Conservation (phyloP, 1,140 invertebrate species). For the Trichonephila inaurata region DNA sequence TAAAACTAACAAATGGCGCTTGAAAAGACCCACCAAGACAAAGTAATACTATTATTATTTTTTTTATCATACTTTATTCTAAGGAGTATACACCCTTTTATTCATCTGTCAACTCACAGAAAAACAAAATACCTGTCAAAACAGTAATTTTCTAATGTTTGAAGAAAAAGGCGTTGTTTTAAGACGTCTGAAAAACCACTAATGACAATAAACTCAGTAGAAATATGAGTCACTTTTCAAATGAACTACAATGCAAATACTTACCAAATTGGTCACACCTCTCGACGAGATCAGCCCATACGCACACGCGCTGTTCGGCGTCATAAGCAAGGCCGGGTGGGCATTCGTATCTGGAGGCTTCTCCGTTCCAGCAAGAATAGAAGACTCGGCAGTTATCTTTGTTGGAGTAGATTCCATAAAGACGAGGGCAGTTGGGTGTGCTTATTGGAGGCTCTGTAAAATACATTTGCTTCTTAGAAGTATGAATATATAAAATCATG, state of each 20-base stretch:
- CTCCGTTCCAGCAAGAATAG: slow-evolving; percentile 98
- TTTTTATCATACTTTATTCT: too few species aligned
- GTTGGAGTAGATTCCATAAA: slow-evolving; percentile 96
- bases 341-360: slow-evolving; percentile 95
- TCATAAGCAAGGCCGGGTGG: slow-evolving; percentile 96
- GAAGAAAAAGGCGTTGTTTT: background rate
- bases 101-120: background rate
- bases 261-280: slow-evolving; percentile 79
- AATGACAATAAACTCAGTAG: background rate
- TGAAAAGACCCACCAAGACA: too few species aligned
- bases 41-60: too few species aligned
- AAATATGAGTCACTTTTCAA: background rate
- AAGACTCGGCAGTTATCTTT: slow-evolving; percentile 94
- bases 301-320: slow-evolving; percentile 79
- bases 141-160: background rate
- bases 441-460: slow-evolving; percentile 90
- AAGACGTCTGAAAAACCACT: background rate
- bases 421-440: slow-evolving; percentile 90
- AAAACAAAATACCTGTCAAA: slow-evolving; percentile 12
- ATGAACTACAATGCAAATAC: background rate
- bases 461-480: background rate
- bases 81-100: background rate
- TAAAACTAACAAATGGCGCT: too few species aligned
- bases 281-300: slow-evolving; percentile 89
- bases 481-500: background rate